Conservation (phyloP, 2,888 invertebrate genomes). For the Eupeodes luniger region DNA sequence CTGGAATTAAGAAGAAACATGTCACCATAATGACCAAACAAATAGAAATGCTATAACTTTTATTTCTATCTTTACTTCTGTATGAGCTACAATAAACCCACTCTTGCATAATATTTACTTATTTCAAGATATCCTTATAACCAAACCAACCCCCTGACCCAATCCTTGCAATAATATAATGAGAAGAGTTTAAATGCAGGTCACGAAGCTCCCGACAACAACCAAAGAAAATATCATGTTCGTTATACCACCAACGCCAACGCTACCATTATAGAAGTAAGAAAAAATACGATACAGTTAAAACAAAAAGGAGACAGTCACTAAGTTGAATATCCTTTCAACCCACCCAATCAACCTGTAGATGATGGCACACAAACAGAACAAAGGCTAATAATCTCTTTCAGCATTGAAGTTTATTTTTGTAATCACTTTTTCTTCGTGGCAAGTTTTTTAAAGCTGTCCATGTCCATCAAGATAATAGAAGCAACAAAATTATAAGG, state of each 20-base stretch:
- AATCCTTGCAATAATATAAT: not conserved
- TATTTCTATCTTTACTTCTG: conserved; percentile 1
- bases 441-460: conserved; percentile 16
- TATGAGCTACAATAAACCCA: not conserved
- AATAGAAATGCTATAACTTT: conserved; percentile 2
- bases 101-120: conserved; percentile 11
- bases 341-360: conserved; percentile 53
- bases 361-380: conserved; percentile 21
- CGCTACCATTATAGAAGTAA: not conserved
- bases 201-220: conserved; percentile 13
- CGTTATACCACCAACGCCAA: not conserved
- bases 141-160: not conserved
- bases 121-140: not conserved
- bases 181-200: conserved; percentile 26
- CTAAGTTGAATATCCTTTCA: conserved; percentile 18
- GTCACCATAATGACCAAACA: conserved; percentile 19
- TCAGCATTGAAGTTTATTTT: conserved; percentile 52
- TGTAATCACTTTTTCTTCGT: conserved; percentile 46
- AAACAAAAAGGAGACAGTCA: not conserved
- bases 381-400: conserved; percentile 70
- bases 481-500: conserved; percentile 17
- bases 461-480: conserved; percentile 32
- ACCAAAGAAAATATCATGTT: not conserved
- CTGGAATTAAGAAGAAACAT: conserved; percentile 8
- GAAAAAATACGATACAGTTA: not conserved